Evolutionary conservation across 1,140 invertebrate genomes (phyloP), one percentile per base, ranked within the genome.

Genomic region (Apis cerana): DNA sequence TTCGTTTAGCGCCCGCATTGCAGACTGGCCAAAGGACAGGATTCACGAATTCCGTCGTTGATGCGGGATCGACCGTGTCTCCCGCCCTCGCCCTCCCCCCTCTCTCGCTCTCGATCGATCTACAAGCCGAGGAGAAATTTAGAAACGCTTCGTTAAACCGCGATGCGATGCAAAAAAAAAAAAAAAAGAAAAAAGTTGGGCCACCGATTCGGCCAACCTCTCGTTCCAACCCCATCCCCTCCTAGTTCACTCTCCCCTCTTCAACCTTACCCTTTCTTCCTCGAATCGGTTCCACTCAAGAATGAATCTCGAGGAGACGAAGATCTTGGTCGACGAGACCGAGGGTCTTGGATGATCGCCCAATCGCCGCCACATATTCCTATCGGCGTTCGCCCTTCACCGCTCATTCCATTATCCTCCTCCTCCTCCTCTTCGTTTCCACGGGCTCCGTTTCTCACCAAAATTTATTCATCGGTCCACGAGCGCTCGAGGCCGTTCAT

Each of bases 361-460:
- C 92, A 94, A 93, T 93, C 90, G 90, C 90, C 87, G 91, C 91
- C 93, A 92, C 92, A 93, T 92, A 89, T 93, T 93, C 89, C 88
- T 92, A 89, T 89, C 87, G 87, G 81, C 70, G 58, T 68, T 23
- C 69, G 70, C 48, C 54, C 72, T 74, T 33, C 79, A n/a, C 71
- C 74, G 33, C 72, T 85, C 82, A 62, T 86, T 80, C 76, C 64
- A 84, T 80, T 80, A 69, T 27, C 23, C 52, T 54, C 12, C n/a
- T 75, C 48, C 33, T 7, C 48, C 65, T 76, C 54, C 50, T 52
- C 67, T 19, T 48, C 62, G 64, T 83, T 75, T 75, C 65, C 19
- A 33, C 23, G 62, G 68, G 88, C 5, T 43, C 33, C 33, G 33
- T 43, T 43, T 43, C 33, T 43, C 33, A 7, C 5, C 33, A 43